A percentile compares a stretch with the other conserved stretches of the same genome.
Conservation (phyloP, 2,113 vertebrate species). For the Nothocercus julius region DNA sequence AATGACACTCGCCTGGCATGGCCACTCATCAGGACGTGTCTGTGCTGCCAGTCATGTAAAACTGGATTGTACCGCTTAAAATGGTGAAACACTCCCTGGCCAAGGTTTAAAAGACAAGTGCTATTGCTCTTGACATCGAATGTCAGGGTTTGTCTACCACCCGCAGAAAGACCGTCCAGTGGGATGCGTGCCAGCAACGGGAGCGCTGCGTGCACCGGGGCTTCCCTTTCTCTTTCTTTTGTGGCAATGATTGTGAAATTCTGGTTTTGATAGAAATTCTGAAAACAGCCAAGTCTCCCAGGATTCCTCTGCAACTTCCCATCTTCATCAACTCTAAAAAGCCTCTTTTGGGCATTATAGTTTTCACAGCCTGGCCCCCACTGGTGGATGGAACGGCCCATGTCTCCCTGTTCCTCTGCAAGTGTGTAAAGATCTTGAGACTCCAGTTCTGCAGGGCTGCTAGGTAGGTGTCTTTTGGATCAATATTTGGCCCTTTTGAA, state of each 20-base stretch:
- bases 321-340: neutral
- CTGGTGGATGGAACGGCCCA: neutral
- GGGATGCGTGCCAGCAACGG: no score
- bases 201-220: no score
- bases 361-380: neutral
- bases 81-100: neutral
- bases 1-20: neutral
- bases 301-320: neutral
- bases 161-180: neutral
- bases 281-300: neutral
- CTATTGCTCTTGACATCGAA: no score
- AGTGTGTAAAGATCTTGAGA: neutral
- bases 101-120: neutral
- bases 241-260: neutral
- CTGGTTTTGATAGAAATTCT: neutral
- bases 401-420: neutral
- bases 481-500: neutral
- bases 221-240: neutral
- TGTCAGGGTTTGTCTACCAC: no score
- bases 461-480: neutral
- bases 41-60: neutral
- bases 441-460: neutral
- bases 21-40: neutral
- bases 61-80: neutral
- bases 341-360: neutral